Evolutionary conservation across 2,888 invertebrate genomes (phyloP), one percentile per base, ranked within the genome.

Genomic region (Thymelicus sylvestris): DNA sequence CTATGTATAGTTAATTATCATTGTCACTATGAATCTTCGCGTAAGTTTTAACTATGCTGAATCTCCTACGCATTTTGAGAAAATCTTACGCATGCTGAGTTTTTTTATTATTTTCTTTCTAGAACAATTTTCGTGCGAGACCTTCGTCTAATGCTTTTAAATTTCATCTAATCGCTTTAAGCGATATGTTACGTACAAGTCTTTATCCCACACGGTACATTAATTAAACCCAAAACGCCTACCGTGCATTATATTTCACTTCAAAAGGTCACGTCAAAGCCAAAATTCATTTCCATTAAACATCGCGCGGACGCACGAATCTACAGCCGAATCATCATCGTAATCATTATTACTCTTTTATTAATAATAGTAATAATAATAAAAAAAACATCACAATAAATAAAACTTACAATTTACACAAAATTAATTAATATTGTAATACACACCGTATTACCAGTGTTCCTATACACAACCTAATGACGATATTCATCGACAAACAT

Each of bases 371-470:
- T 66, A 47, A 47, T 66, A 67, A 62, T 67, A 77, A 74, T 77
- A 76, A 80, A 76, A 80, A 83, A 84, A 83, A 86, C 81, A 88
- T 87, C 89, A 89, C 89, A 89, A 89, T 89, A 89, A 90, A 89
- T 89, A 87, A 82, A 86, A 83, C 85, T 85, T 84, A 85, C 78
- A 80, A 78, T 81, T 82, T 83, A 86, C 79, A 70, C 65, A 50
- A 70, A 81, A 76, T 71, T 73, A 77, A 79, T 77, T 62, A 63
- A 63, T 80, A 80, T 78, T 79, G 79, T 81, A 82, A 81, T 77
- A 78, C 77, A 70, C 78, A 77, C 81, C 79, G 81, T 73, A 72
- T 72, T 74, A 74, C 76, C 75, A 83, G 82, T 77, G 81, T 73
- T 76, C 79, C 81, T 82, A 83, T 85, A 85, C 88, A 89, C 89